These are phyloP conservation scores for Chloroclysta siterata DNA, from an alignment of 2,888 invertebrate species.

Conservation along the genomic window DNA sequence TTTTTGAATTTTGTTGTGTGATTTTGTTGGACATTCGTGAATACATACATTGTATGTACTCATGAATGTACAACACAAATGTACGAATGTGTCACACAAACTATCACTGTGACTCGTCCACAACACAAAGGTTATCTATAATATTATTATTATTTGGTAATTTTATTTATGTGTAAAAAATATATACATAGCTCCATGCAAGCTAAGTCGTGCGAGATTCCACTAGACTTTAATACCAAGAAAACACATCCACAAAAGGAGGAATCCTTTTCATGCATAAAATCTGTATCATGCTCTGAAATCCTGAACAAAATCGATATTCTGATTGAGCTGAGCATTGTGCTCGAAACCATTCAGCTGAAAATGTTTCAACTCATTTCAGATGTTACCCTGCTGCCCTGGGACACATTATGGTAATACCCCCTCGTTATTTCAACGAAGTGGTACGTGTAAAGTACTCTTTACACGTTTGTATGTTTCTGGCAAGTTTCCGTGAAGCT, in stretches of 20 bases:
- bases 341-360: conserved; percentile 27
- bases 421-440: conserved; percentile 29
- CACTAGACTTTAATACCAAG: not conserved
- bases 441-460: conserved; percentile 12
- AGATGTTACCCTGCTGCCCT: conserved; percentile 23
- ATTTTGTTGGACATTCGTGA: no score
- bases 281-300: conserved; percentile 23
- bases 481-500: conserved; percentile 1
- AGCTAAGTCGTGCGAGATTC: no score
- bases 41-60: no score
- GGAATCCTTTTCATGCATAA: conserved; percentile 15
- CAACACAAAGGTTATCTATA: no score
- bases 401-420: conserved; percentile 36
- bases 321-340: conserved; percentile 30
- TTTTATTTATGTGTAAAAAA: no score
- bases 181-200: no score
- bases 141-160: no score
- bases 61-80: no score
- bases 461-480: conserved; percentile 12
- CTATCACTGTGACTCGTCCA: no score
- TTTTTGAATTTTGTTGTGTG: no score
- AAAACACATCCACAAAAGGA: not conserved
- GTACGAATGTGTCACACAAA: no score
- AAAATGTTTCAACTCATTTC: conserved; percentile 36
- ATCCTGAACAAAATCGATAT: conserved; percentile 28